phyloP scores from a whole-genome alignment of 2,888 invertebrate species.

The Sisyra nigra region DNA sequence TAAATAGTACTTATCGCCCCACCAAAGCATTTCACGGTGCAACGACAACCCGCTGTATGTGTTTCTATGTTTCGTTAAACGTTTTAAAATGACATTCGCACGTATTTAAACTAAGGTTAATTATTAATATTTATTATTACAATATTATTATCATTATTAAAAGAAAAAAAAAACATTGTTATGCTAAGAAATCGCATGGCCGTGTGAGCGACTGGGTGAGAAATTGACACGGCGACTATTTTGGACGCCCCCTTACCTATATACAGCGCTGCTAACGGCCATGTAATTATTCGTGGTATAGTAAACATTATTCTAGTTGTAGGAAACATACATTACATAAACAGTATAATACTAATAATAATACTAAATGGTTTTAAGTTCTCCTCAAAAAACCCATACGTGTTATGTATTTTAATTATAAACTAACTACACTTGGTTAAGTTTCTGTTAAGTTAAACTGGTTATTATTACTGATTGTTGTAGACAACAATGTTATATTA shows the following conservation, averaged over 20 bases:
- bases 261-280: conserved; percentile 11
- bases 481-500: conserved; percentile 6
- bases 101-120: conserved; percentile 26
- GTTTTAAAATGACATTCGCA: conserved; percentile 35
- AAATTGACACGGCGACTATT: not conserved
- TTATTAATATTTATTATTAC: conserved; percentile 30
- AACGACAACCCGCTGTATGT: conserved; percentile 26
- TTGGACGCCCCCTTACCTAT: no score
- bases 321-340: conserved; percentile 8
- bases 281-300: conserved; percentile 32
- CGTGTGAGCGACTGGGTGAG: not conserved
- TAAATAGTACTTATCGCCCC: conserved; percentile 69
- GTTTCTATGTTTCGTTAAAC: conserved; percentile 26
- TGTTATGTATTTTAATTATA: conserved; percentile 6
- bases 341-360: conserved; percentile 6
- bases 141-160: conserved; percentile 22
- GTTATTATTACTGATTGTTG: conserved; percentile 7
- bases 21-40: conserved; percentile 33
- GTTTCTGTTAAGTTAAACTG: conserved; percentile 7
- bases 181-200: conserved; percentile 22
- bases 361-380: conserved; percentile 9
- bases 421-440: conserved; percentile 3
- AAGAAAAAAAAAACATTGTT: conserved; percentile 21
- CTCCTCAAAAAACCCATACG: conserved; percentile 10
- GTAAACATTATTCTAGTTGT: conserved; percentile 18